Percentiles rank a stretch among this genome's conserved stretches.
phyloP scores from a whole-genome alignment of 1,140 invertebrate genomes.

The Drosophila asahinai region DNA sequence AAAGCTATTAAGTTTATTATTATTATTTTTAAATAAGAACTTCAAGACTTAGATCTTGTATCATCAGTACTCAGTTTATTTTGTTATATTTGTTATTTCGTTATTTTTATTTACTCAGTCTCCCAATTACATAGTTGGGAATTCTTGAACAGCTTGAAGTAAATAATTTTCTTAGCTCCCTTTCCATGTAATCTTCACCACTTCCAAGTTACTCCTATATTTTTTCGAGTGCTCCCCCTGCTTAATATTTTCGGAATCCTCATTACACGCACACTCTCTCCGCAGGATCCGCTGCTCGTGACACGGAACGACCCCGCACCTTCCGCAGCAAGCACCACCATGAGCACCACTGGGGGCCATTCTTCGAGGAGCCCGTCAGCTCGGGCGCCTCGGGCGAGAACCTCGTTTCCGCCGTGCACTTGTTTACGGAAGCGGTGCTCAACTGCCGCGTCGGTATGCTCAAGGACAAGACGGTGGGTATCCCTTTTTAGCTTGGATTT shows the following conservation, averaged over 20 bases:
- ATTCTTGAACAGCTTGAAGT: background rate
- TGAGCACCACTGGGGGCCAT: slow-evolving; percentile 89
- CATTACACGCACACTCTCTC: slow-evolving; percentile 1
- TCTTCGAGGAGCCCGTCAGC: slow-evolving; percentile 89
- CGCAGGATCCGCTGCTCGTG: slow-evolving; percentile 75
- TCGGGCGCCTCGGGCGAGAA: slow-evolving; percentile 79
- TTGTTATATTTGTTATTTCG: too few species aligned
- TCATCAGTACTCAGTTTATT: too few species aligned
- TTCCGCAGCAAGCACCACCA: slow-evolving; percentile 87
- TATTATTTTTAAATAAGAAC: too few species aligned
- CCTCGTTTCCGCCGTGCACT: slow-evolving; percentile 88
- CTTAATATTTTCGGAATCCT: slow-evolving; percentile 8
- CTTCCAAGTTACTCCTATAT: too few species aligned
- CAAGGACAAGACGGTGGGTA: slow-evolving; percentile 92
- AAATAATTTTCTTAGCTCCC: background rate
- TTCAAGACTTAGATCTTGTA: too few species aligned
- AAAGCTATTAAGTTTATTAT: too few species aligned
- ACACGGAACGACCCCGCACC: slow-evolving; percentile 86
- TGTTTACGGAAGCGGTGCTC: slow-evolving; percentile 91
- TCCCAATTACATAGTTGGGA: too few species aligned
- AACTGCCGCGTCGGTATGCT: slow-evolving; percentile 93
- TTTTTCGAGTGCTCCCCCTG: background rate
- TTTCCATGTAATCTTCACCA: background rate
- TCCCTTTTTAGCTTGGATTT: background rate
- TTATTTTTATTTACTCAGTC: too few species aligned